Conservation (phyloP, 2,113 vertebrate species). For the Heterocephalus glaber region DNA sequence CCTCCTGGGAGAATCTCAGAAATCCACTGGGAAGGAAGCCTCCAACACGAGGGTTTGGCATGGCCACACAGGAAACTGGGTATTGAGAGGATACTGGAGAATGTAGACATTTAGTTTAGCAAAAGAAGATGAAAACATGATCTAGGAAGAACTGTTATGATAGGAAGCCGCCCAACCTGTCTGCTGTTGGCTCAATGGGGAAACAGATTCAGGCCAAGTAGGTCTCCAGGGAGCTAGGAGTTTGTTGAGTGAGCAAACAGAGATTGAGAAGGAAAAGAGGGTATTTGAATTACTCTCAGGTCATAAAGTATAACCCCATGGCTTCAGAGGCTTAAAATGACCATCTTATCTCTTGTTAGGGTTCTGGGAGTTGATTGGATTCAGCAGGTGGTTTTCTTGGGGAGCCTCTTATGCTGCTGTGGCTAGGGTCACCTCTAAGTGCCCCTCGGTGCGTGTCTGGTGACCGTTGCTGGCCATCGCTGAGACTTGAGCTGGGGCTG, state of each 20-base stretch:
- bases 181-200: not conserved
- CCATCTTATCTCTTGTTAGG: not conserved
- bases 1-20: not conserved
- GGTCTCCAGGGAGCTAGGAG: not conserved
- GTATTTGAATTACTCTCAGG: not conserved
- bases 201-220: not conserved
- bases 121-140: not conserved
- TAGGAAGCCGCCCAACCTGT: not conserved
- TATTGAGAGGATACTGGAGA: not conserved
- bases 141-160: not conserved
- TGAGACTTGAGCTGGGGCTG: not conserved
- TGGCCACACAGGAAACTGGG: not conserved
- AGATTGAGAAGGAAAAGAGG: not conserved
- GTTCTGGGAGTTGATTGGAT: not conserved
- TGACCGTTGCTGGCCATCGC: not conserved
- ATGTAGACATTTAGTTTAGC: not conserved
- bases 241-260: conserved; percentile 7
- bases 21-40: not conserved
- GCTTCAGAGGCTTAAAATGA: not conserved
- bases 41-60: not conserved
- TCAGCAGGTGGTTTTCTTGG: not conserved
- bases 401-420: not conserved
- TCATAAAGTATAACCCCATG: not conserved
- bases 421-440: not conserved
- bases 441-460: not conserved